Percentiles rank a stretch among this genome's conserved stretches.
Conservation (phyloP, 2,113 vertebrate species). For the Junco hyemalis region DNA sequence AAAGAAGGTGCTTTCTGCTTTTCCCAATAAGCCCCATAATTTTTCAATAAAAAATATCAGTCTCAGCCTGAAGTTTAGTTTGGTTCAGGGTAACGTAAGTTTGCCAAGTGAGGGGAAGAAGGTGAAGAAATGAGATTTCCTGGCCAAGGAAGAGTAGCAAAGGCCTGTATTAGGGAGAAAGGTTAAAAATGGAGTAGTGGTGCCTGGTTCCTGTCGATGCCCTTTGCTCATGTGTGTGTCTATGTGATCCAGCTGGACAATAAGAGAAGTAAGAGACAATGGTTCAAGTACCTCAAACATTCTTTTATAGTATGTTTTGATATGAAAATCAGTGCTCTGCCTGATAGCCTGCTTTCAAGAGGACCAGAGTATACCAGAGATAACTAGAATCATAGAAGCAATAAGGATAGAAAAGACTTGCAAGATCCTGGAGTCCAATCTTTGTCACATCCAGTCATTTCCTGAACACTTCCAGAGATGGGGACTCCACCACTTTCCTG, state of each 20-base stretch:
- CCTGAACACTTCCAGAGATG: not conserved
- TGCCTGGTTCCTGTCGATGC: not conserved
- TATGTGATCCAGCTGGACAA: not conserved
- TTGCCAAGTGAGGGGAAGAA: not conserved
- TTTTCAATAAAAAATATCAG: not conserved
- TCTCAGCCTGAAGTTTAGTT: not conserved
- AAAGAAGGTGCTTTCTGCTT: not conserved
- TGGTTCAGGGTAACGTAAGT: not conserved
- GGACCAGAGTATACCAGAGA: not conserved
- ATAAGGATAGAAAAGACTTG: not conserved
- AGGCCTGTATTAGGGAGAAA: not conserved
- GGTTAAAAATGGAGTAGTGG: not conserved
- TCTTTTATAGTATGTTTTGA: not conserved
- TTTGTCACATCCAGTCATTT: not conserved
- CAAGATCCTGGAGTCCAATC: not conserved
- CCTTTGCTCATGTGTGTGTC: rapidly evolving
- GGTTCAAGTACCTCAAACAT: not conserved
- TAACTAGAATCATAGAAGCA: not conserved
- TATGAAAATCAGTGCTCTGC: not conserved
- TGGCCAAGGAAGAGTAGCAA: too few species aligned
- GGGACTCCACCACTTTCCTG: not conserved
- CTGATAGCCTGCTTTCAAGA: not conserved
- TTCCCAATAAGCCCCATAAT: not conserved
- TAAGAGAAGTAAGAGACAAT: not conserved
- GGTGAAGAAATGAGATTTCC: not conserved